Evolutionary conservation across 2,797 vertebrate species (phyloP), one percentile per base, ranked within the genome.

Genomic region (Liparis tanakae): DNA sequence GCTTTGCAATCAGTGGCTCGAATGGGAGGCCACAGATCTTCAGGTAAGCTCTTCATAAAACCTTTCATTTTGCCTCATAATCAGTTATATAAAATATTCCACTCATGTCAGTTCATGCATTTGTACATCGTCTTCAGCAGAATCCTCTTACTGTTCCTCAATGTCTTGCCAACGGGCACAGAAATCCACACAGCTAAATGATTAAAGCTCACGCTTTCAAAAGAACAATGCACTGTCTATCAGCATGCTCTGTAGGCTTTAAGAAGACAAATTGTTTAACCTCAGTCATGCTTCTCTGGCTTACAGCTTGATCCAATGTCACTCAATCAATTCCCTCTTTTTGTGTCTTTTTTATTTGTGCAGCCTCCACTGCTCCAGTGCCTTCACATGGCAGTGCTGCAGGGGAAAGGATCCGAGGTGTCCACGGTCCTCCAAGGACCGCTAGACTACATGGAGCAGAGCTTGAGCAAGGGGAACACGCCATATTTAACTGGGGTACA

Each of bases 11-110:
- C 97, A 97, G 76, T 97, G 96, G 95, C 91, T 98, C 61, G 97
- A 99, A 90, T 99, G 97, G 97, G 97, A 98, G 78, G 92, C 94
- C 10, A 95, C 94, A 1, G 93, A 96, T 69, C 92, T 98, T 36
- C 96, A 98, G 96, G 97, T 97, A 80, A 71, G 80, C 51, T 20
- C 46, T 4, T 22, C n/a, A 39, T 66, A 12, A 67, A 51, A 17
- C 20, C 9, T 54, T 25, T 50, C 14, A 22, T 1, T 70, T 67
- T 37, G 15, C 1, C 6, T 56, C 8, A 9, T 34, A 30, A 74
- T 67, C 18, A 60, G 7, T 58, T 68, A 17, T 46, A 30, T n/a
- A 54, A 67, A 58, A 37, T n/a, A 57, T 33, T 14, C 70, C 76
- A 58, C 17, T 25, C 5, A 58, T n/a, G 76, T 63, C 15, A n/a